Conservation (phyloP, 2,888 invertebrate species). For the Unio pictorum region DNA sequence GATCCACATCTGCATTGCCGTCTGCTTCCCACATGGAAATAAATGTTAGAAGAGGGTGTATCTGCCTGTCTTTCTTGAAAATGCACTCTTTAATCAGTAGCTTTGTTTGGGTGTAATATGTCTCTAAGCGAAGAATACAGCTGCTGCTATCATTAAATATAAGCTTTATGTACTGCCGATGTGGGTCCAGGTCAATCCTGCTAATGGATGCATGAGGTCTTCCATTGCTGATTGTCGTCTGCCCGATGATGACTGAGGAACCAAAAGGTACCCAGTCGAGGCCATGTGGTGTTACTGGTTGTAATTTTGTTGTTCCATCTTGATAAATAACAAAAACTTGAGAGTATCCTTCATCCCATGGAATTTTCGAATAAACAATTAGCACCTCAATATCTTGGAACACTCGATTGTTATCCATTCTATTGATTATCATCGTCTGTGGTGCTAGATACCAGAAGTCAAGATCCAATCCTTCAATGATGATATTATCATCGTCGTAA, state of each 20-base stretch:
- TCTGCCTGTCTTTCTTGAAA: slow-evolving; percentile 18
- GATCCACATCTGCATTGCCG: slow-evolving; percentile 47
- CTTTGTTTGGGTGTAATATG: slow-evolving; percentile 18
- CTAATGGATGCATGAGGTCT: slow-evolving; percentile 35
- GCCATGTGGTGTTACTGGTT: slow-evolving; percentile 40
- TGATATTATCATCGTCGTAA: slow-evolving; percentile 25
- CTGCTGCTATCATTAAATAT: slow-evolving; percentile 32
- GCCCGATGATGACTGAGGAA: slow-evolving; percentile 43
- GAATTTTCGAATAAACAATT: slow-evolving; percentile 29
- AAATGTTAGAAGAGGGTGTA: slow-evolving; percentile 39
- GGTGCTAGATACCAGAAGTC: slow-evolving; percentile 36
- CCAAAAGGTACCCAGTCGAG: slow-evolving; percentile 49
- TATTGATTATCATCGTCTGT: slow-evolving; percentile 28
- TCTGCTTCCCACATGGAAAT: slow-evolving; percentile 51
- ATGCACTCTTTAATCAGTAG: slow-evolving; percentile 22
- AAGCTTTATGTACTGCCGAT: slow-evolving; percentile 12
- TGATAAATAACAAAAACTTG: slow-evolving; percentile 47
- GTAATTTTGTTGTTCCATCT: slow-evolving; percentile 37
- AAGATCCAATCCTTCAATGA: slow-evolving; percentile 28
- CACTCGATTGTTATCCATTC: slow-evolving; percentile 1
- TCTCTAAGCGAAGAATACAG: slow-evolving; percentile 19
- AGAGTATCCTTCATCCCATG: slow-evolving; percentile 40
- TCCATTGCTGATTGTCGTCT: slow-evolving; percentile 14
- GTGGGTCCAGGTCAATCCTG: slow-evolving; percentile 29
- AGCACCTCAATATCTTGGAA: slow-evolving; percentile 28